phyloP scores from a whole-genome alignment of 2,888 invertebrate species.

The Hanleya hanleyi region DNA sequence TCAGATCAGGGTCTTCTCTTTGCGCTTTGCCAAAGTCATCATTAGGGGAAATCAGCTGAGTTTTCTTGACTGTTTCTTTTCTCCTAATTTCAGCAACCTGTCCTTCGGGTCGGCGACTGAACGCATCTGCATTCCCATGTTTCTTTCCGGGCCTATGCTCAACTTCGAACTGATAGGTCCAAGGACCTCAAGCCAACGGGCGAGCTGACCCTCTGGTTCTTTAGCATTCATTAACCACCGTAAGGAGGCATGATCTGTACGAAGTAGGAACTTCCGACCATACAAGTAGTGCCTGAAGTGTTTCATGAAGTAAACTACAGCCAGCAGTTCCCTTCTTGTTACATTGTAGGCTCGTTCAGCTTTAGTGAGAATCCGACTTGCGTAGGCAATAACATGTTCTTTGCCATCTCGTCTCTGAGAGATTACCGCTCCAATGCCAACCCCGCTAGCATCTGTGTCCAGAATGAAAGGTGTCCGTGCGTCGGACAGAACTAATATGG shows the following conservation, averaged over 20 bases:
- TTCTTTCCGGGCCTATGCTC: conserved; percentile 22
- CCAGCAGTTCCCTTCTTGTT: conserved; percentile 37
- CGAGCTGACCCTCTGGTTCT: conserved; percentile 30
- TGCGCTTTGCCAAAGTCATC: too few relatives aligned
- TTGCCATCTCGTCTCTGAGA: conserved; percentile 38
- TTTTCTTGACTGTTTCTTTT: too few relatives aligned
- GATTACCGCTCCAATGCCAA: conserved; percentile 41
- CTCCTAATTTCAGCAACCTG: too few relatives aligned
- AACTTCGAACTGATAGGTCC: conserved; percentile 25
- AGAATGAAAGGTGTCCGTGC: conserved; percentile 31
- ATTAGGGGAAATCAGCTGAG: too few relatives aligned
- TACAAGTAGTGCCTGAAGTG: conserved; percentile 45
- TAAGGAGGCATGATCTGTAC: conserved; percentile 47
- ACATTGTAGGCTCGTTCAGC: conserved; percentile 35
- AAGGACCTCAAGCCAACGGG: conserved; percentile 29
- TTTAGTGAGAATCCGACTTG: conserved; percentile 32
- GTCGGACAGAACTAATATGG: conserved; percentile 32
- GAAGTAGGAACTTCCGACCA: conserved; percentile 34
- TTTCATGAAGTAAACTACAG: conserved; percentile 37
- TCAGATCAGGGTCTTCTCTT: too few relatives aligned
- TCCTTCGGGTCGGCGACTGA: conserved; percentile 18
- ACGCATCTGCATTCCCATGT: conserved; percentile 25
- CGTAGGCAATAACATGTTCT: conserved; percentile 43
- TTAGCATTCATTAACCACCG: conserved; percentile 35
- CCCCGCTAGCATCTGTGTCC: conserved; percentile 46